A percentile compares a stretch with the other conserved stretches of the same genome.
Conservation (phyloP, 2,888 invertebrate species). For the Argyresthia goedartella region DNA sequence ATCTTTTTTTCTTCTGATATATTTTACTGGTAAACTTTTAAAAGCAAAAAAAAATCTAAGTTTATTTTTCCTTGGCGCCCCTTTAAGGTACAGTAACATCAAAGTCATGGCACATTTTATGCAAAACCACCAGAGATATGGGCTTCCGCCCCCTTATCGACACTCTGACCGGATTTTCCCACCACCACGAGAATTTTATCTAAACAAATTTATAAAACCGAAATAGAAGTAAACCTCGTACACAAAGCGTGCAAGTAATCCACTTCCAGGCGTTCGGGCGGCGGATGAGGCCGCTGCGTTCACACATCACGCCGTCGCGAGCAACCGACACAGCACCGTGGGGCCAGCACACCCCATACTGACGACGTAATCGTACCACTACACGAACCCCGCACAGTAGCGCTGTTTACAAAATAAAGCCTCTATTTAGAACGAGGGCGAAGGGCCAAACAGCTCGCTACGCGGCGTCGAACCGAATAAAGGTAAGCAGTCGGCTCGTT, state of each 20-base stretch:
- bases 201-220: neutral
- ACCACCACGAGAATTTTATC: no score
- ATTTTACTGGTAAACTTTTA: no score
- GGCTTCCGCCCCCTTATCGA: no score
- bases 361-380: conserved; percentile 40
- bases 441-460: conserved; percentile 54
- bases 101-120: no score
- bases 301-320: conserved; percentile 24
- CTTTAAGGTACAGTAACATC: no score
- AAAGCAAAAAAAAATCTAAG: no score
- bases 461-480: conserved; percentile 66
- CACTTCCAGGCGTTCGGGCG: conserved; percentile 21
- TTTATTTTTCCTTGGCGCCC: no score
- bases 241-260: conserved; percentile 56
- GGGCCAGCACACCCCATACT: conserved; percentile 55
- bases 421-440: conserved; percentile 66
- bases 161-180: no score
- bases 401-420: conserved; percentile 67
- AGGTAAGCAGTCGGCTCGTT: conserved; percentile 65
- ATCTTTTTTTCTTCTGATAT: no score
- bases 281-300: conserved; percentile 17
- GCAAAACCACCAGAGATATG: no score
- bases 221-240: conserved; percentile 32
- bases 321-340: conserved; percentile 19
- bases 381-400: conserved; percentile 42